These are phyloP conservation scores for Caradrina clavipalpis DNA, from an alignment of 2,888 invertebrate species.

Conservation along the genomic window DNA sequence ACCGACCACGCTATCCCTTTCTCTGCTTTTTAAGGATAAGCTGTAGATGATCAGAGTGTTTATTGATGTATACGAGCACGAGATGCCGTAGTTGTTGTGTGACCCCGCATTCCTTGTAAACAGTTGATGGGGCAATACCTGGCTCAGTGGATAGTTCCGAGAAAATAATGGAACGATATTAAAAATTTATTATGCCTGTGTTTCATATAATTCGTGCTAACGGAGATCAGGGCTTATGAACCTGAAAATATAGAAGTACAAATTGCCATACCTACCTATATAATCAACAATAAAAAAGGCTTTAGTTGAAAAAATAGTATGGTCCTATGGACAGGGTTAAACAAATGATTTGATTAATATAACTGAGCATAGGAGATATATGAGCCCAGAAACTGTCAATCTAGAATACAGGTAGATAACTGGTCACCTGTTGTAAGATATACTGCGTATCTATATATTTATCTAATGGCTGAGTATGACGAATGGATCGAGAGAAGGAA, in stretches of 20 bases:
- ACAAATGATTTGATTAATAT: constrained; percentile 20
- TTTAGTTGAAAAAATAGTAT: constrained; percentile 18
- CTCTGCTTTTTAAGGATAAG: constrained; percentile 11
- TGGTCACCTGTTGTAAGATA: constrained; percentile 12
- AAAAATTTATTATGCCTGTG: constrained; percentile 18
- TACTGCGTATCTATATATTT: constrained; percentile 15
- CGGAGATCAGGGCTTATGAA: constrained; percentile 41
- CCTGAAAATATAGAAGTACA: constrained; percentile 35
- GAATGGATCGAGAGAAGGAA: not conserved
- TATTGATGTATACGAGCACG: constrained; percentile 16
- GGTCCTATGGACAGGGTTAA: constrained; percentile 5
- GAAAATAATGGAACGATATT: not conserved
- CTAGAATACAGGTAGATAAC: constrained; percentile 30
- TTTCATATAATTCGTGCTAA: constrained; percentile 31
- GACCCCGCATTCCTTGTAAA: not conserved
- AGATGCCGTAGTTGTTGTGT: too few relatives aligned
- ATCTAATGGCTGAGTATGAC: constrained; percentile 23
- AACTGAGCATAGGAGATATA: constrained; percentile 24
- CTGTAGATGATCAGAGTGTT: not conserved
- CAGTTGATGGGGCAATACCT: not conserved
- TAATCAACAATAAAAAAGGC: not conserved
- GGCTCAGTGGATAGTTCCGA: constrained; percentile 26
- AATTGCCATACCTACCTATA: constrained; percentile 7
- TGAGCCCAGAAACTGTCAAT: constrained; percentile 30
- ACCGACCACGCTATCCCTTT: constrained; percentile 28